Evolutionary conservation across 2,888 invertebrate species (phyloP), one percentile per base, ranked within the genome.

Genomic region (Lordiphosa fenestrarum): DNA sequence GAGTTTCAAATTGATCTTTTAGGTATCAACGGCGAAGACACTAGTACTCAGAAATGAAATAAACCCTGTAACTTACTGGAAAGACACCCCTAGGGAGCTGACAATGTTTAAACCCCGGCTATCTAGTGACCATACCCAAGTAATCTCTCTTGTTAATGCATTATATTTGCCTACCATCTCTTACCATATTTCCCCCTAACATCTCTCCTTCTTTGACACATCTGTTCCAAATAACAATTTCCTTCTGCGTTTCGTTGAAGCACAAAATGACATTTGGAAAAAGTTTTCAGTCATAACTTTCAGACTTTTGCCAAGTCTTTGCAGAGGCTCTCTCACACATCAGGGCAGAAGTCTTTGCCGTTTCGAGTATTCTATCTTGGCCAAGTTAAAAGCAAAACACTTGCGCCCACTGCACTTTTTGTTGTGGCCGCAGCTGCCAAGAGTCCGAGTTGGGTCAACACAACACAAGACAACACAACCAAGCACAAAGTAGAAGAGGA

Each of bases 351-450:
- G 38, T 36, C 19, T 40, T 19, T 33, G 47, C 59, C 53, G 23
- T 25, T 44, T 30, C 33, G 33, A 47, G 47, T 70, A 59, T 67
- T 67, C 40, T 65, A 59, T 74, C 50, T 66, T 75, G 67, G 60
- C 61, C 58, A 56, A 73, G 69, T 71, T 69, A 61, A 73, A 80
- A 76, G 71, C 73, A 69, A 81, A 69, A 63, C 66, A 71, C 66
- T 73, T 66, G 67, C 63, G 69, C 65, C 62, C 80, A 78, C 67
- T 73, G 73, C 73, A 65, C 49, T 58, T 59, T 57, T 33, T 54
- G 36, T 40, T 67, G 36, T 66, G 77, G 73, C 58, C 77, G 67
- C 81, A 81, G 71, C 77, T 76, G 77, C 81, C 76, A 81, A 75
- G 66, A 69, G 53, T 64, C 62, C 60, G 53, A 64, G 74, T 63